Base-by-base conservation (phyloP, 2,797 vertebrate species). In the Choloepus didactylus region DNA sequence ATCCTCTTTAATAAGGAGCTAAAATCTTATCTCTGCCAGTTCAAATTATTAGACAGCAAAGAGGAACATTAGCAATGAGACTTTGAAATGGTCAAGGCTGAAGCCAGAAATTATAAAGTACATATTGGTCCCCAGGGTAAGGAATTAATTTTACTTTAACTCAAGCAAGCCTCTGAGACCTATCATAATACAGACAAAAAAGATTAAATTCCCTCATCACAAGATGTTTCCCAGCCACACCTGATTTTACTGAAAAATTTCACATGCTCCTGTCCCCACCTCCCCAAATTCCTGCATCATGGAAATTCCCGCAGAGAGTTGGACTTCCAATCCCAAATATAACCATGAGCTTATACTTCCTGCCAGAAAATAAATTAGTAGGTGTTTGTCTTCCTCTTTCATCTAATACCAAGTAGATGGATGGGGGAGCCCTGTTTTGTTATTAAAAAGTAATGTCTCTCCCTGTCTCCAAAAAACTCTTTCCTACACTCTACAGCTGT, bases 91-190 rank as follows among this genome's bases (percentile, higher is more conserved):
- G 46, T 86, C 27, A 51, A 86, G 72, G 77, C 41, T 79, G 80
- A 92, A 82, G 67, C 38, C 16, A 70, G 76, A 89, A 84, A 79
- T 91, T 80, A 46, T 88, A 93, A 93, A 88, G 85, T 77, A 67
- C 69, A 84, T 62, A 19, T 11, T 54, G 21, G 25, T 91, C 38
- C 93, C 87, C 29, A 87, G 85, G 79, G 79, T 81, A 38, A 93
- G 14, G 35, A 79, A 91, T 92, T 95, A 35, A 85, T 93, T 89
- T 93, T 73, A 82, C 54, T 95, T 95, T 86, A 93, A 96, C 62
- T 94, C 76, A 88, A 60, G n/a, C 29, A 90, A 86, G 14, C n/a
- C 62, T 41, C 62, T 81, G 73, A 91, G 82, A 91, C 82, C 70
- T 91, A 79, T 85, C 46, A 64, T 64, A 93, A 94, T 67, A 73